Base-by-base conservation (phyloP, 2,797 vertebrate species). In the Cercopithecus petaurista region DNA sequence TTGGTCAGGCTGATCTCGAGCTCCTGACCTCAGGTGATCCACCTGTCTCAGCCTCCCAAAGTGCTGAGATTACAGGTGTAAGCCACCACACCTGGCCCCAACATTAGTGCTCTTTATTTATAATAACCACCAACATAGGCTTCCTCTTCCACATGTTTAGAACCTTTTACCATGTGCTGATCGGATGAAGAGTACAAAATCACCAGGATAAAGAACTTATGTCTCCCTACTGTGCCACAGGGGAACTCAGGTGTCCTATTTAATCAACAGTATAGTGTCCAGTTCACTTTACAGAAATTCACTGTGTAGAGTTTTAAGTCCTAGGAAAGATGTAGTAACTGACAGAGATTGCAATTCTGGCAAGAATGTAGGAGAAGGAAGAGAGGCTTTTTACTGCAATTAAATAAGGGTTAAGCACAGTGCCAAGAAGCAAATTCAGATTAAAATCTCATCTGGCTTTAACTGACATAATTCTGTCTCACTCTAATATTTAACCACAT, bases 401-500 rank as follows among this genome's bases (percentile, higher is more conserved):
- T 96, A 83, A 83, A 50, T 61, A 70, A 41, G 83, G 61, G 55
- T 70, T 50, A 39, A 57, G 41, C 73, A 82, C 7, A 86, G 9
- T 12, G 24, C 9, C 52, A 36, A 55, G 73, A 95, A 79, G n/a
- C 13, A 89, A 90, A 93, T 11, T 46, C 46, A 41, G 88, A 87
- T 95, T 95, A 75, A 91, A 90, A 91, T 50, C 41, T 70, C 70
- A 76, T 59, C 77, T 96, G 33, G 59, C 46, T 94, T 82, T 73
- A 57, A 73, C 59, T 13, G 46, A 59, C 43, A 59, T 61, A 85
- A 80, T 76, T 76, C 86, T 70, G 39, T 59, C 39, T 36, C 17
- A 21, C 8, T 50, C 36, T 55, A 92, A 70, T 22, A n/a, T 22
- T 93, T 46, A 22, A 26, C 46, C 26, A 14, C 1, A 0, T 17